Evolutionary conservation across 2,113 vertebrate species (phyloP), one percentile per base, ranked within the genome.

Genomic region (Varanus komodoensis): DNA sequence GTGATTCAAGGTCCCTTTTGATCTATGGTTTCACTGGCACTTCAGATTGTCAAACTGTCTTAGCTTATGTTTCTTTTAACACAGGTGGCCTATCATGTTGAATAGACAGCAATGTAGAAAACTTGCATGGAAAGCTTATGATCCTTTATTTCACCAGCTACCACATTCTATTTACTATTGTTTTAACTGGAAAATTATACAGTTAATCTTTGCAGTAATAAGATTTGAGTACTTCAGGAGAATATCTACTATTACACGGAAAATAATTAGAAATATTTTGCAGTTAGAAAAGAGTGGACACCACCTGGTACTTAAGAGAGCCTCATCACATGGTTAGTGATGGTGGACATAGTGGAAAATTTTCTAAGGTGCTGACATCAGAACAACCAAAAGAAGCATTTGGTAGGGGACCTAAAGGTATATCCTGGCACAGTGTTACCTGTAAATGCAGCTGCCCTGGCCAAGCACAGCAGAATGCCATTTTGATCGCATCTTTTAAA

Each of bases 401-500:
- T 81, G 67, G 34, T 27, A 67, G 11, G 27, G 38, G 38, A 44
- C 38, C 38, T 44, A 1, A 1, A 44, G 38, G 38, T 44, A 44
- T 44, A 44, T 44, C 38, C 38, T 44, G 38, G 3, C 8, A 67
- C 6, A 87, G 38, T 23, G 5, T 50, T 87, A 52, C 9, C 23
- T 68, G 1, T n/a, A 80, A 79, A 7, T 50, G 61, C n/a, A 32
- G 27, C 23, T 32, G 29, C 5, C 32, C 78, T 67, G 38, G 74
- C 27, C 74, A 79, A 57, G 38, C 23, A 79, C 23, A 79, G 15
- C 50, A 7, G 25, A 64, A 50, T 77, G 74, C 8, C 67, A 79
- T 81, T 69, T n/a, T 80, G 38, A 52, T 19, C 68, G 57, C 73
- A 84, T 89, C 80, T 89, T 84, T 48, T 50, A 77, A 21, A 38